Base-by-base conservation (phyloP, 2,113 vertebrate genomes). In the Tiliqua scincoides region DNA sequence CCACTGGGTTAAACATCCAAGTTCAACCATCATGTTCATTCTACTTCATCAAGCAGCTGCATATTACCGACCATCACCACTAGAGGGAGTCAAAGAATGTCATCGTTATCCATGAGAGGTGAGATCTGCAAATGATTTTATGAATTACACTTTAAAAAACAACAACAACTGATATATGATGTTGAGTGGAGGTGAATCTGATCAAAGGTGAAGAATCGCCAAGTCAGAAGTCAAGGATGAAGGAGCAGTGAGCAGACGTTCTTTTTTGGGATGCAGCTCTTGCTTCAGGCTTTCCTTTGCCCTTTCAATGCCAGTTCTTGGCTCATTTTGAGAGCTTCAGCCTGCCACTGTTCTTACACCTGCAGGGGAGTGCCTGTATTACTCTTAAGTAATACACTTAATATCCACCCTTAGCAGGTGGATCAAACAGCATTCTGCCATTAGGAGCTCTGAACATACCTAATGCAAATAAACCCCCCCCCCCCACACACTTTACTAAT, bases 31-130 rank as follows among this genome's bases (percentile, higher is more conserved):
- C 70, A 86, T 48, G 4, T 48, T 48, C 43, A 57, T 0, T 9
- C 32, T 1, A 84, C 84, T 91, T 72, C 72, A 76, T 81, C 79
- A 89, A 89, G 89, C 76, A 86, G 84, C 32, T 89, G 52, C 88
- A 90, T 91, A 92, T 89, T 93, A 85, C 90, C 88, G 74, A 78
- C 91, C 88, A 48, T 87, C 86, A 80, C 96, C 96, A 95, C 96
- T 97, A 97, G 96, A 95, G 96, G 96, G 96, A 93, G 94, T 84
- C 88, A 95, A 89, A 95, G 95, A 94, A 96, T 95, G 96, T 96
- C 93, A 91, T 89, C 95, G 93, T 93, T 82, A 68, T 87, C 85
- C 59, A 20, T 48, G 4, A 35, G 17, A 30, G 48, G 81, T 91
- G 73, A 83, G 65, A 0, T 4, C 62, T 92, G 1, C 37, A 67